phyloP scores from a whole-genome alignment of 2,888 invertebrate genomes.

The Osmoderma eremita region DNA sequence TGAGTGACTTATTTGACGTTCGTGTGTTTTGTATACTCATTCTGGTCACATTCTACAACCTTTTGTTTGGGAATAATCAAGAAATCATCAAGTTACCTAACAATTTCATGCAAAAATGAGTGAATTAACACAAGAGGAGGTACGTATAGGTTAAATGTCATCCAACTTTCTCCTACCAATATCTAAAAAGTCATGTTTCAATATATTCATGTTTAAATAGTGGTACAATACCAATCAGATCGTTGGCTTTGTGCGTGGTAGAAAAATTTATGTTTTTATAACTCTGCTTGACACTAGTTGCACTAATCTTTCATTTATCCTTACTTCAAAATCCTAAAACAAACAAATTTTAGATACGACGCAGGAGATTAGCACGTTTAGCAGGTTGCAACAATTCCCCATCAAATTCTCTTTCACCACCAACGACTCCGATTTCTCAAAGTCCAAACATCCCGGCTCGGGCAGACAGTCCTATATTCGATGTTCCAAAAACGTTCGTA shows the following conservation, averaged over 20 bases:
- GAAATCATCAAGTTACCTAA: constrained; percentile 36
- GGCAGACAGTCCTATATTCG: constrained; percentile 53
- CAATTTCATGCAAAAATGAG: constrained; percentile 69
- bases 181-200: constrained; percentile 24
- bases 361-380: constrained; percentile 78
- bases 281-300: constrained; percentile 21
- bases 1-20: constrained; percentile 62
- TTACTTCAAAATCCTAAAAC: not conserved
- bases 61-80: constrained; percentile 40
- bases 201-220: constrained; percentile 7
- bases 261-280: constrained; percentile 23
- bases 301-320: constrained; percentile 6
- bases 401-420: constrained; percentile 64
- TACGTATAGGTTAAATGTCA: constrained; percentile 64
- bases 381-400: constrained; percentile 70
- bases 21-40: constrained; percentile 45
- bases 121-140: constrained; percentile 91
- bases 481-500: constrained; percentile 43
- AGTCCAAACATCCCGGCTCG: constrained; percentile 55
- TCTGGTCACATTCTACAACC: constrained; percentile 31
- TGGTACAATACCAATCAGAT: constrained; percentile 13
- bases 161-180: constrained; percentile 25
- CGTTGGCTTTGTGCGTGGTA: constrained; percentile 13
- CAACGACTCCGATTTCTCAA: constrained; percentile 65
- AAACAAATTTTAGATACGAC: constrained; percentile 72